A percentile compares a stretch with the other conserved stretches of the same genome.
These are phyloP conservation scores for Stegophylla sp. DNA, from an alignment of 2,888 invertebrate species.

Conservation along the genomic window DNA sequence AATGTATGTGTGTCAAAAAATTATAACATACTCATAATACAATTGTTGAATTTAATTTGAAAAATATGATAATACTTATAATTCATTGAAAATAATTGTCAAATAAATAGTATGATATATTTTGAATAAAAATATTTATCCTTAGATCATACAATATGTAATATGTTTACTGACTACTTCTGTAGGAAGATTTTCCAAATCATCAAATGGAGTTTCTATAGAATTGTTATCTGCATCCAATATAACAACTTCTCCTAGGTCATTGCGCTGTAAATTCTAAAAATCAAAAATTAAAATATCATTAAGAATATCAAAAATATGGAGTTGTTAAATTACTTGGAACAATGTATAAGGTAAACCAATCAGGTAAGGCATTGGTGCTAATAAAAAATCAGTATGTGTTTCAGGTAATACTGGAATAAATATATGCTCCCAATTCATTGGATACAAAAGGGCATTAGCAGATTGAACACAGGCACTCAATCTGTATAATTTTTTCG, in stretches of 20 bases:
- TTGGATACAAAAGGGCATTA: constrained; percentile 92
- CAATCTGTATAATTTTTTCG: constrained; percentile 84
- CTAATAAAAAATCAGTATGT: constrained; percentile 86
- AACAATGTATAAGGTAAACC: constrained; percentile 77
- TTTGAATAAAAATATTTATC: background rate
- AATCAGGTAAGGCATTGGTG: constrained; percentile 98
- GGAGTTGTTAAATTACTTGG: constrained; percentile 60
- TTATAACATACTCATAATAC: too few species aligned
- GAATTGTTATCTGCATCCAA: constrained; percentile 90
- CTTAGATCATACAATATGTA: background rate
- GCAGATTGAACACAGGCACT: constrained; percentile 94
- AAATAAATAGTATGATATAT: too few species aligned
- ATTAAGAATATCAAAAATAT: background rate
- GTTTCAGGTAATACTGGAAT: constrained; percentile 88
- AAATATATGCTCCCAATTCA: constrained; percentile 99
- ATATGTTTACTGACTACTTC: constrained; percentile 70
- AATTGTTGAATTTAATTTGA: too few species aligned
- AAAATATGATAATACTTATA: too few species aligned
- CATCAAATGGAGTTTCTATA: constrained; percentile 86
- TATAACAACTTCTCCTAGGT: constrained; percentile 92
- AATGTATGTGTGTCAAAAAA: too few species aligned
- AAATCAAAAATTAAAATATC: constrained; percentile 63
- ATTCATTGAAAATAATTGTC: too few species aligned
- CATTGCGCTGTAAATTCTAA: constrained; percentile 78
- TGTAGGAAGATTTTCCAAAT: constrained; percentile 85